Evolutionary conservation across 2,888 invertebrate genomes (phyloP).

Genomic region (Lathronympha strigana): DNA sequence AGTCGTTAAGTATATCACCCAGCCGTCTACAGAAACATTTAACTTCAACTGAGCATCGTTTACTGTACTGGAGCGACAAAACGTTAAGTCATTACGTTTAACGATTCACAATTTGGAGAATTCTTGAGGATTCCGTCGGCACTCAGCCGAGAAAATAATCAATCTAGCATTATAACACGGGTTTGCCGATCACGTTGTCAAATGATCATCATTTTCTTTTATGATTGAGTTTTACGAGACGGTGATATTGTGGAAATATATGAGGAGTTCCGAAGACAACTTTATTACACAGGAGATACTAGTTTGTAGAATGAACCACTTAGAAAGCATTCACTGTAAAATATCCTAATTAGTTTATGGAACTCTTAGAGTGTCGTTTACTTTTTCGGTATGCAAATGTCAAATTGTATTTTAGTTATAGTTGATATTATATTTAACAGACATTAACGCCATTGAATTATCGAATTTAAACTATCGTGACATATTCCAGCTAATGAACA

Average conservation of each 20-base stretch:
- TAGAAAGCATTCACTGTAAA: no score
- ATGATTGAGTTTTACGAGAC: slow-evolving; percentile 19
- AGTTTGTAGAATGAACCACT: neutral
- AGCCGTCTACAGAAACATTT: slow-evolving; percentile 14
- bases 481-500: no score
- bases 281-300: neutral
- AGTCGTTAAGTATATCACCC: neutral
- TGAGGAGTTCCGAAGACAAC: neutral
- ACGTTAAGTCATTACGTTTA: slow-evolving; percentile 36
- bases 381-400: no score
- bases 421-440: no score
- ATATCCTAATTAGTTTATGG: no score
- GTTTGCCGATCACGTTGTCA: slow-evolving; percentile 33
- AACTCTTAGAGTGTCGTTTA: no score
- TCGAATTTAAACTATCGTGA: no score
- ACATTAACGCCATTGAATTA: no score
- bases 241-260: slow-evolving; percentile 17
- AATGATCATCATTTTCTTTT: slow-evolving; percentile 35
- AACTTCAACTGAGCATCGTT: slow-evolving; percentile 29
- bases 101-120: slow-evolving; percentile 36
- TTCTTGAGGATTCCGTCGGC: slow-evolving; percentile 29
- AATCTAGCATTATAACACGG: slow-evolving; percentile 30
- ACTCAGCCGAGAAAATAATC: slow-evolving; percentile 32
- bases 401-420: no score
- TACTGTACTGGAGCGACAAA: slow-evolving; percentile 25